Base-by-base conservation (phyloP, 2,888 invertebrate species). In the Galeopsomyia nigrocyanea region DNA sequence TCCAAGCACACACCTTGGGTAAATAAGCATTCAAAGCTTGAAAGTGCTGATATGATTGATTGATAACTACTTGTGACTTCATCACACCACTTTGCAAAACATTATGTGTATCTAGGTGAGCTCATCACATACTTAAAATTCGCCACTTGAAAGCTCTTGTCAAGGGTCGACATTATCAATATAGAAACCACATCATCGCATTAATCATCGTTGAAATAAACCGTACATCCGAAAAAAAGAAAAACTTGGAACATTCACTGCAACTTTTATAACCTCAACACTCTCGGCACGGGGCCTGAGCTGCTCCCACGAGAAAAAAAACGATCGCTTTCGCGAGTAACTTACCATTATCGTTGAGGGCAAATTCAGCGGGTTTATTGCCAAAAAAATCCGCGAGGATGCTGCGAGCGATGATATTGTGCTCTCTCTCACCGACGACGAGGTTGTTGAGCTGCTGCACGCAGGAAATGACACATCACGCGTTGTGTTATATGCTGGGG, bases 391-490 rank as follows among this genome's bases (percentile, higher is more conserved):
- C 16, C 6, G 3, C 9, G 31, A 58, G n/a, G n/a, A 51, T 57
- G 31, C 16, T 9, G 26, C 26, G 6, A 14, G 21, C 22, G 31
- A 21, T 14, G 3, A 26, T 26, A 26, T 26, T 26, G 26, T 26
- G 26, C 26, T 26, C 26, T 5, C 5, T 21, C 56, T 74, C 64
- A 74, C 64, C 70, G 71, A 70, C 63, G 55, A 70, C 51, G 39
- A 39, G 39, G 13, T 39, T 39, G 39, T 39, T 39, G 58, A 39
- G 56, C 66, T 57, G 69, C 50, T 63, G 49, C 57, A 62, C 70
- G 67, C 63, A 74, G 67, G 67, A 74, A 67, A 47, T 70, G 70
- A 74, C 70, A 74, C 74, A 74, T 74, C 70, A 74, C 74, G 70
- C 49, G 61, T 55, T 39, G 64, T 49, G 21, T 51, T 26, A 26